Evolutionary conservation across 2,113 vertebrate genomes (phyloP).

Genomic region (Pseudolaguvia tuberculata): DNA sequence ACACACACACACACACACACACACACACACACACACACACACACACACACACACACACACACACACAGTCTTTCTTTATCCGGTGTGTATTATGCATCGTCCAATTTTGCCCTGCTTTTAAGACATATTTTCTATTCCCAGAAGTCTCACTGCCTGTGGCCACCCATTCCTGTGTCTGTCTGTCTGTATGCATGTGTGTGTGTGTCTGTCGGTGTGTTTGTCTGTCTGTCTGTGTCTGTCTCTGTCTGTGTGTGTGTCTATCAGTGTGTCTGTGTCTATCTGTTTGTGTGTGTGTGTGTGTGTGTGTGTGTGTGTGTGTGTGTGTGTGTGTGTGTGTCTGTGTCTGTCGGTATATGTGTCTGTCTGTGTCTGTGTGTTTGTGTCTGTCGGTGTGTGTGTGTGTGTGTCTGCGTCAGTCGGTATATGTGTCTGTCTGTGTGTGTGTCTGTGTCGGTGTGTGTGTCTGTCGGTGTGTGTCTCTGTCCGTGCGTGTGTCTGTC

Average conservation of each 20-base stretch:
- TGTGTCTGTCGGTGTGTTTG: too few species aligned
- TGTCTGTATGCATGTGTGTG: slow-evolving; percentile 13
- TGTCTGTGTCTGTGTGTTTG: not conserved
- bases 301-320: not conserved
- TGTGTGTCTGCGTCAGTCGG: not conserved
- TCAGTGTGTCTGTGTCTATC: not conserved
- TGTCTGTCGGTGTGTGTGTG: not conserved
- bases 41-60: not conserved
- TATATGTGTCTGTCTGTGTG: not conserved
- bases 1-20: not conserved
- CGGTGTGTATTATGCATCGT: slow-evolving; percentile 55
- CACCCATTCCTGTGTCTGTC: slow-evolving; percentile 61
- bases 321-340: not conserved
- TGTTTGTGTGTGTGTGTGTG: accelerated
- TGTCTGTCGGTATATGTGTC: not conserved
- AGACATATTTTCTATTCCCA: slow-evolving; percentile 66
- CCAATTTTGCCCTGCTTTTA: slow-evolving; percentile 61
- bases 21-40: not conserved
- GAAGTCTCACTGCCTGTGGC: slow-evolving; percentile 69
- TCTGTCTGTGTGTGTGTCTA: not conserved
- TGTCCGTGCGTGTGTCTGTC: too few species aligned
- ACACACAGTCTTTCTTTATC: not conserved
- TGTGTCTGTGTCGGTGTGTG: too few species aligned
- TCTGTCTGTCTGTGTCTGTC: not conserved
- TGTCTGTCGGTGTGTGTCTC: too few species aligned